phyloP scores from a whole-genome alignment of 2,113 vertebrate species.

The Mola mola region DNA sequence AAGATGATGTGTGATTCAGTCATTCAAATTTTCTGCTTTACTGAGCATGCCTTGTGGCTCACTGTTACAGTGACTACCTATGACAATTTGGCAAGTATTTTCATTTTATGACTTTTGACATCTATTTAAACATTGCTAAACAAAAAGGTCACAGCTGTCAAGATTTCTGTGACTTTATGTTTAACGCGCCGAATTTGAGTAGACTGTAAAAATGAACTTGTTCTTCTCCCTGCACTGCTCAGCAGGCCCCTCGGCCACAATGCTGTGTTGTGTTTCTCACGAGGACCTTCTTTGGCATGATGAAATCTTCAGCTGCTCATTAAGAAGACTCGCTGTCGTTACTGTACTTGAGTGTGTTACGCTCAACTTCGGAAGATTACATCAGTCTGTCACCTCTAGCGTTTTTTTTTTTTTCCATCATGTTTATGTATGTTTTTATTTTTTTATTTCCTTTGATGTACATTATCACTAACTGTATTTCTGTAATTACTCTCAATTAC shows the following conservation, averaged over 20 bases:
- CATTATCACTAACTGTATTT: constrained; percentile 2
- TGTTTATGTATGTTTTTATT: too few species aligned
- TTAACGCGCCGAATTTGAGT: constrained; percentile 7
- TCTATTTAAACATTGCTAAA: constrained; percentile 38
- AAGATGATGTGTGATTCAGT: constrained; percentile 54
- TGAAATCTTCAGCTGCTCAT: constrained; percentile 23
- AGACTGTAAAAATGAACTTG: constrained; percentile 16
- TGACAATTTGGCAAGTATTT: constrained; percentile 51
- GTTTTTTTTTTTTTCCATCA: constrained; percentile 4
- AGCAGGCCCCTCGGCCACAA: constrained; percentile 1
- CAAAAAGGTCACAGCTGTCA: constrained; percentile 44
- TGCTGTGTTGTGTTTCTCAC: background rate
- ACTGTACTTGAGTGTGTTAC: constrained; percentile 8
- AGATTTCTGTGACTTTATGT: constrained; percentile 11
- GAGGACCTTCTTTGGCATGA: constrained; percentile 4
- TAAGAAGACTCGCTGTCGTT: constrained; percentile 12
- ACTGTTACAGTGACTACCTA: constrained; percentile 43
- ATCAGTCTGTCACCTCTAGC: constrained; percentile 32
- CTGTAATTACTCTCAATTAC: constrained; percentile 5
- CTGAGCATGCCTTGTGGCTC: constrained; percentile 37
- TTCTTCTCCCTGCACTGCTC: too few species aligned
- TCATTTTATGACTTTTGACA: constrained; percentile 35
- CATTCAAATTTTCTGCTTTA: constrained; percentile 57
- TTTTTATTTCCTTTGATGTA: constrained; percentile 29
- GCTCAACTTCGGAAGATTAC: constrained; percentile 20